Evolutionary conservation across 2,797 vertebrate genomes (phyloP), one percentile per base, ranked within the genome.

Genomic region (Lacerta viridis): DNA sequence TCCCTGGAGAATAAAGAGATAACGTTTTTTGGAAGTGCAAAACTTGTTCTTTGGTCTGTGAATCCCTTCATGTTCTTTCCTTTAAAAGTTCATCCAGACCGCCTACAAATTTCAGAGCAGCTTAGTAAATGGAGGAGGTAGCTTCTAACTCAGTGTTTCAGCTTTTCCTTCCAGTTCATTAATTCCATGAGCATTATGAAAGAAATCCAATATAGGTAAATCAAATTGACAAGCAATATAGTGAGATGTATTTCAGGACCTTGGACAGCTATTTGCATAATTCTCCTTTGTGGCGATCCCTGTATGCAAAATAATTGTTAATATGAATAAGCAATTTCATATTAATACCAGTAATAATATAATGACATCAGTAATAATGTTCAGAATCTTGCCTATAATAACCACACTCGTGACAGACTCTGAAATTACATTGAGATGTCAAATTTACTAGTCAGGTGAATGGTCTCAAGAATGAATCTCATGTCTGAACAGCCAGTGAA

Each of bases 201-300:
- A 71, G 66, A 39, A 66, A 8, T 46, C 41, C 41, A 86, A 79
- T 68, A 46, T 25, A 55, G 6, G n/a, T 68, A 72, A 72, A 82
- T 46, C 11, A 64, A 82, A 29, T n/a, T 59, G n/a, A 46, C 7
- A 80, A 80, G 20, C 33, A 86, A 71, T 23, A 74, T 10, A 85
- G 29, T 20, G 20, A 29, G 33, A 8, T 59, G 85, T 79, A 6
- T 68, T 87, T 87, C 86, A 87, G 86, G 11, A 87, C 86, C 86
- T 27, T 76, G 86, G 71, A 87, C 80, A 87, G 71, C 46, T 76
- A 15, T 20, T 46, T 33, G 69, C 27, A 64, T 43, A 13, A 7
- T 59, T 80, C 36, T 72, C 20, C 68, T 74, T 81, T 87, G 6
- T 64, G 13, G 29, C 13, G 39, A 72, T 76, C 72, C 25, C 41